Conservation (phyloP, 1,140 invertebrate genomes). For the Hypothenemus hampei region DNA sequence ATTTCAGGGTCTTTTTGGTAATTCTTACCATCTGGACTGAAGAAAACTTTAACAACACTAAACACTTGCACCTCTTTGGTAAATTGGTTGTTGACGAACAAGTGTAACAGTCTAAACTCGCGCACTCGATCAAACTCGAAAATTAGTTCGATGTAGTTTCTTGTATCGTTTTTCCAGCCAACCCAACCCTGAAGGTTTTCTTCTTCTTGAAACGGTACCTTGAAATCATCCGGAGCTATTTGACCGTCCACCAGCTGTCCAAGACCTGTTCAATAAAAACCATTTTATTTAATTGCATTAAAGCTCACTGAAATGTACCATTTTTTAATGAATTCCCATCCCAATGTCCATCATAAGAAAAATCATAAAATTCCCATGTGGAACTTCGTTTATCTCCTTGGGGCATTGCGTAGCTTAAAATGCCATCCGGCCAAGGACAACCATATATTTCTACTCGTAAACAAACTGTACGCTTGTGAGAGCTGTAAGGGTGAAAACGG, state of each 20-base stretch:
- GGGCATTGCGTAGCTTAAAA: neutral
- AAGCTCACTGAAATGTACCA: too few relatives aligned
- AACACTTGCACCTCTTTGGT: constrained; percentile 78
- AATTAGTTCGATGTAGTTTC: constrained; percentile 66
- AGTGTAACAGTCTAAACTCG: constrained; percentile 78
- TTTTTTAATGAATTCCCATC: constrained; percentile 53
- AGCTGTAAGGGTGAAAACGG: neutral
- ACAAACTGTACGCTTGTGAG: neutral
- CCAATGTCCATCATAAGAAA: constrained; percentile 70
- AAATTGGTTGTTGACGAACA: constrained; percentile 80
- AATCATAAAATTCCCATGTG: too few relatives aligned
- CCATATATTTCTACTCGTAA: neutral
- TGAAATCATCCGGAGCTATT: constrained; percentile 62
- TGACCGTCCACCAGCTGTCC: constrained; percentile 76
- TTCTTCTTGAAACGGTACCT: constrained; percentile 58
- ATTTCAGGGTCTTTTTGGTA: constrained; percentile 70
- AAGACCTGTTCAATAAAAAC: too few relatives aligned
- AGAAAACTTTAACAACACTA: constrained; percentile 69
- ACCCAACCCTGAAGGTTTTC: constrained; percentile 75
- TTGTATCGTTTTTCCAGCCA: constrained; percentile 82
- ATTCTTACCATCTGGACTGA: constrained; percentile 75
- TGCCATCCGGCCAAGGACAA: neutral
- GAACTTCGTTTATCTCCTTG: too few relatives aligned
- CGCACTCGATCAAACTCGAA: constrained; percentile 85
- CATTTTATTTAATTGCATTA: too few relatives aligned